These are phyloP conservation scores for Pseudochaenichthys georgianus DNA, from an alignment of 2,797 vertebrate species.

Conservation along the genomic window DNA sequence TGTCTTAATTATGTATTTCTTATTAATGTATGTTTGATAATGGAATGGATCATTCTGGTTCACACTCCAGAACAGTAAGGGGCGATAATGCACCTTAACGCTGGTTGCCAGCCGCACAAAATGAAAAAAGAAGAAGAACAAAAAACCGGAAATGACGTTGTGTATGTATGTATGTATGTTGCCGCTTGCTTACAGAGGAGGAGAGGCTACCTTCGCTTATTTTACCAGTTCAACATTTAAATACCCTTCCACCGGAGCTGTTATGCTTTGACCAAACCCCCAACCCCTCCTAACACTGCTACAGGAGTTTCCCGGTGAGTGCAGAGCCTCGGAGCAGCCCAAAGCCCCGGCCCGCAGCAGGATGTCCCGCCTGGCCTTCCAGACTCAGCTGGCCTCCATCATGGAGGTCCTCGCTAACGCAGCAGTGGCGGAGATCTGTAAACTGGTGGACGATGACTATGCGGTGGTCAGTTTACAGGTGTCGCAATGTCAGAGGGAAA, in stretches of 20 bases:
- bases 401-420: conserved; percentile 87
- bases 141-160: too few relatives aligned
- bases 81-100: too few relatives aligned
- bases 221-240: neutral
- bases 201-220: neutral
- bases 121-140: too few relatives aligned
- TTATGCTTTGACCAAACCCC: conserved; percentile 13
- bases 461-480: conserved; percentile 84
- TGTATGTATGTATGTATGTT: neutral
- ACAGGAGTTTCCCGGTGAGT: neutral
- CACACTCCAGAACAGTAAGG: too few relatives aligned
- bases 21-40: too few relatives aligned
- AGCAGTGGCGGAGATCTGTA: conserved; percentile 86
- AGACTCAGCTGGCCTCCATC: conserved; percentile 87
- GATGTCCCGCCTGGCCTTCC: conserved; percentile 85
- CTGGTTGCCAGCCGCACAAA: too few relatives aligned
- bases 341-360: neutral
- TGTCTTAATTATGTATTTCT: too few relatives aligned
- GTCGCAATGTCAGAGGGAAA: conserved; percentile 85
- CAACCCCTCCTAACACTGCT: fast-evolving
- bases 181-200: neutral
- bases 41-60: too few relatives aligned
- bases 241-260: fast-evolving
- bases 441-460: conserved; percentile 86
- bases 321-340: neutral